These are phyloP conservation scores for Parthenolecanium corni DNA, from an alignment of 2,888 invertebrate species.

Conservation along the genomic window DNA sequence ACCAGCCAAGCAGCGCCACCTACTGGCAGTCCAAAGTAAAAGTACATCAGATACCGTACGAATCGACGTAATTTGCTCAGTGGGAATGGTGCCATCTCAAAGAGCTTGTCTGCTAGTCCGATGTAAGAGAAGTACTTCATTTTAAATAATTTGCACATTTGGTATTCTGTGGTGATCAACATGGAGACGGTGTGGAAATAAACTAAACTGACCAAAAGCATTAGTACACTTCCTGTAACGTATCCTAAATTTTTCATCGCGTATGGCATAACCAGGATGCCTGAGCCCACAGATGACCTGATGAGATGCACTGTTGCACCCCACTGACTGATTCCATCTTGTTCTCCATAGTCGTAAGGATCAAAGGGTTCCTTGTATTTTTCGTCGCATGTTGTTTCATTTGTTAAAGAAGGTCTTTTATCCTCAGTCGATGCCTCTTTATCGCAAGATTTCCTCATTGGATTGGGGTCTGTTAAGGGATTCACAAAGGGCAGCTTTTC, in stretches of 20 bases:
- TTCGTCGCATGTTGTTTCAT: too few relatives aligned
- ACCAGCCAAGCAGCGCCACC: not conserved
- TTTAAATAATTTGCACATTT: not conserved
- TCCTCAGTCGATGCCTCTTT: too few relatives aligned
- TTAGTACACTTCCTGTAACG: not conserved
- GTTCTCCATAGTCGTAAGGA: conserved; percentile 9
- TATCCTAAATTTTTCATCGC: conserved; percentile 8
- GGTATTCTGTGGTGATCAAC: conserved; percentile 3
- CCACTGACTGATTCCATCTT: not conserved
- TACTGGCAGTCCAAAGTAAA: conserved; percentile 2
- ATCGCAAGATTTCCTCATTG: too few relatives aligned
- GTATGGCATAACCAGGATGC: not conserved
- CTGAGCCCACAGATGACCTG: conserved; percentile 1
- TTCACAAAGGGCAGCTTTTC: too few relatives aligned
- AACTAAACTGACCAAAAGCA: not conserved
- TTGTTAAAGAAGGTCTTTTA: too few relatives aligned
- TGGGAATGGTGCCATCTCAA: not conserved
- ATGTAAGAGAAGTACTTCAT: not conserved
- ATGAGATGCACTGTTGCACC: conserved; percentile 1
- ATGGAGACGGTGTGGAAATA: not conserved
- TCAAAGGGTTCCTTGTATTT: not conserved
- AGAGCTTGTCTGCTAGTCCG: not conserved
- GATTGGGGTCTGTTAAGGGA: too few relatives aligned
- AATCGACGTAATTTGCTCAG: not conserved
- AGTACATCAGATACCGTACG: not conserved